Evolutionary conservation across 2,888 invertebrate genomes (phyloP), one percentile per base, ranked within the genome.

Genomic region (Pegoplata infirma): DNA sequence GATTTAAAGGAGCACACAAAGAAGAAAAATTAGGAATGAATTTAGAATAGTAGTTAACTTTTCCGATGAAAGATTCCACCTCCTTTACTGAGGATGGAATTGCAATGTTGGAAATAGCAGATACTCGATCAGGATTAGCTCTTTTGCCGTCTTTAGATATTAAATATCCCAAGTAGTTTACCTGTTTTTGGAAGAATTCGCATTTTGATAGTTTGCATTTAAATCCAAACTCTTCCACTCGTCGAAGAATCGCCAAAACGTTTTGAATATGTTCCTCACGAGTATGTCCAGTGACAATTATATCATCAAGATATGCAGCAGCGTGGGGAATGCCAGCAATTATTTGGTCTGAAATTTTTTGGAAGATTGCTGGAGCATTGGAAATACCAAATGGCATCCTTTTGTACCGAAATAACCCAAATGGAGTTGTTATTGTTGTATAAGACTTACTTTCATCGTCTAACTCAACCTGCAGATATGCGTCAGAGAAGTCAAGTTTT

Each of bases 321-420:
- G 7, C 6, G 8, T 28, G 28, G 25, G 53, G 28, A 16, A 28
- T 4, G 8, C 23, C 23, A 51, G 25, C 23, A 51, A 21, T 25
- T 51, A 51, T 51, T 23, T 51, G 25, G 5, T 51, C 51, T 23
- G 51, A 12, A 23, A 51, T n/a, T 21, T 51, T 51, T 51, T 25
- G 23, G 21, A 51, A 51, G n/a, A 51, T 51, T 21, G 23, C 23
- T 12, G 51, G 51, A n/a, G 51, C 51, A 51, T 51, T 53, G 23
- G 25, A n/a, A n/a, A n/a, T n/a, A n/a, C n/a, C 53, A 53, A 53
- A 53, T 10, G 53, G 16, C 53, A 53, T 53, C 16, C 53, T 25
- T 53, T 53, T 53, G 23, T 28, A 28, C 3, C 16, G 25, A 53
- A 53, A 53, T 53, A 53, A 53, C 7, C 53, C 53, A 53, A 53